Conservation (phyloP, 2,797 vertebrate species). For the Leptoclinus maculatus region DNA sequence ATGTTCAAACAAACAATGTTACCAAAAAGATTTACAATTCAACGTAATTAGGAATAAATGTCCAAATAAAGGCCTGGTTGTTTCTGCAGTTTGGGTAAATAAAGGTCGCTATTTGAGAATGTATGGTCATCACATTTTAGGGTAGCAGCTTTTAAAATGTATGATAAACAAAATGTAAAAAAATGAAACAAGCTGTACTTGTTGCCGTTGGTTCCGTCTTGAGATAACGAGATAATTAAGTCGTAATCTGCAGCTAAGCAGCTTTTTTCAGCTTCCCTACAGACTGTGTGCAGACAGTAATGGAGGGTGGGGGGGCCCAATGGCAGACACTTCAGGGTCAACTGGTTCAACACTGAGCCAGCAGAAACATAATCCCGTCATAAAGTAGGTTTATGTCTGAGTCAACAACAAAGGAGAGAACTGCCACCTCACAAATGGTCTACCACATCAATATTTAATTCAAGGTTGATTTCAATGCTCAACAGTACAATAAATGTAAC, state of each 20-base stretch:
- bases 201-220: neutral
- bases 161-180: neutral
- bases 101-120: neutral
- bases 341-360: slow-evolving; percentile 14
- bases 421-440: neutral
- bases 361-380: slow-evolving; percentile 44
- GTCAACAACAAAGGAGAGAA: slow-evolving; percentile 27
- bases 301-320: slow-evolving; percentile 5
- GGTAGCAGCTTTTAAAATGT: neutral
- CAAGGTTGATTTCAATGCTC: slow-evolving; percentile 21
- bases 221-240: slow-evolving; percentile 6
- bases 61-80: neutral
- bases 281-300: slow-evolving; percentile 22
- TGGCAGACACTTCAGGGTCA: slow-evolving; percentile 30
- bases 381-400: slow-evolving; percentile 33
- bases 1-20: too few relatives aligned
- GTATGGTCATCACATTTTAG: neutral
- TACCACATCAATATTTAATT: neutral
- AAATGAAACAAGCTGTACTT: too few relatives aligned
- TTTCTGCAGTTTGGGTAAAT: neutral
- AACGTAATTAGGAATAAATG: too few relatives aligned
- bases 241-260: neutral
- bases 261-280: neutral
- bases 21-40: too few relatives aligned
- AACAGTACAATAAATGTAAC: slow-evolving; percentile 2